These are phyloP conservation scores for Bradypodion ventrale DNA, from an alignment of 2,797 vertebrate species.

Conservation along the genomic window DNA sequence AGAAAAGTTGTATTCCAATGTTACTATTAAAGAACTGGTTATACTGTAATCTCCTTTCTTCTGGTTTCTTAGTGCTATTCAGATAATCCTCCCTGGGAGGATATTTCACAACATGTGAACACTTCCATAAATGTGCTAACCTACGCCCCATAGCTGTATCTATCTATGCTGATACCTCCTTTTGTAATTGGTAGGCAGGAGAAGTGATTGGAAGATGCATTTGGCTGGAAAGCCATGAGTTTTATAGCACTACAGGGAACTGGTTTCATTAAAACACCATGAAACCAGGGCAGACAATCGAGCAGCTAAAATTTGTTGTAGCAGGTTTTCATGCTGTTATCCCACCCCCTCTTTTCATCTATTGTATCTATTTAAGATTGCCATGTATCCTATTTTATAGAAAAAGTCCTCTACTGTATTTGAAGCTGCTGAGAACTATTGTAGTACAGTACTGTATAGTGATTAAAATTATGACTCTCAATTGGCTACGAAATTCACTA, in stretches of 20 bases:
- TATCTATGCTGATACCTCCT: neutral
- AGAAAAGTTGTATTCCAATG: neutral
- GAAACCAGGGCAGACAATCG: constrained; percentile 1
- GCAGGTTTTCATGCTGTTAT: neutral
- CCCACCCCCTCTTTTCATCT: neutral
- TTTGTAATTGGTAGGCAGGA: constrained; percentile 9
- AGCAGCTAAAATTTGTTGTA: neutral
- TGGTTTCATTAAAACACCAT: constrained; percentile 6
- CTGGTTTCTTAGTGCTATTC: neutral
- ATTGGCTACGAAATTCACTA: neutral
- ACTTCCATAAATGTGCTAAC: neutral
- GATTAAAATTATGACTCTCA: neutral
- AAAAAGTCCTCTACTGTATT: neutral
- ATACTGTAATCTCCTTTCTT: neutral
- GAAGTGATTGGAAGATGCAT: neutral
- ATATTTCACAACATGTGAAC: neutral
- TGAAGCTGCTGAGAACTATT: too few species aligned
- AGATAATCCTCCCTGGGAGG: neutral
- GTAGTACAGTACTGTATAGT: neutral
- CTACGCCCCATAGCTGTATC: neutral
- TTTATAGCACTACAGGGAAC: neutral
- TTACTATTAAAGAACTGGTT: neutral
- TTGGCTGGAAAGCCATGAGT: neutral
- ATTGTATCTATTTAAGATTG: neutral
- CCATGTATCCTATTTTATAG: neutral